Base-by-base conservation (phyloP, 2,797 vertebrate species). In the Crocodylus rhombifer region DNA sequence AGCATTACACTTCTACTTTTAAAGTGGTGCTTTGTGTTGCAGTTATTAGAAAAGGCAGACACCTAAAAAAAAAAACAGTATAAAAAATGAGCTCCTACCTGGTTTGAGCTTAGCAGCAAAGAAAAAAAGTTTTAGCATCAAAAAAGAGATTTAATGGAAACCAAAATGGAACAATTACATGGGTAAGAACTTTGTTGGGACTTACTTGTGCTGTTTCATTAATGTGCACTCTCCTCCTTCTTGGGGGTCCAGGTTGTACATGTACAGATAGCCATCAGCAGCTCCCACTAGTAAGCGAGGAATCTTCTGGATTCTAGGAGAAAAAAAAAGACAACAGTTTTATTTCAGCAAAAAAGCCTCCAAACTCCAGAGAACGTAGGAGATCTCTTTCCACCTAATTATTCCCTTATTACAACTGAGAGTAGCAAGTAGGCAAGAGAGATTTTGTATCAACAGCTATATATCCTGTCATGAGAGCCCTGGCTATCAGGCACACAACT, bases 151-250 rank as follows among this genome's bases (percentile, higher is more conserved):
- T 80, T 79, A 55, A 63, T 11, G 21, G 62, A 61, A 85, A 58
- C 77, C 20, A 21, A 77, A 71, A 30, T 1, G 4, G 3, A 56
- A 2, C 21, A 58, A 18, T 1, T 12, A 73, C 74, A 80, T 65
- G 55, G 57, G 30, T 60, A 42, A 64, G 23, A 14, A 51, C 14
- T 8, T 2, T 25, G 7, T 0, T 0, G 5, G 64, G 18, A 87
- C 98, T 98, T 97, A 99, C 99, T 99, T 99, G 98, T 99, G 99
- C 97, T 99, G 99, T 94, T 99, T 99, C 98, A 99, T 99, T 87
- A 99, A 97, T 18, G 99, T 99, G 92, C 99, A 99, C 92, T 99
- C 99, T 7, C 99, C 99, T 7, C 99, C 99, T 62, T 99, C 99
- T 86, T 99, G 99, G 56, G 99, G 99, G 96, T 99, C 99, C 95